Percentiles rank a stretch among this genome's conserved stretches.
Conservation (phyloP, 2,888 invertebrate genomes). For the Taenaris catops region DNA sequence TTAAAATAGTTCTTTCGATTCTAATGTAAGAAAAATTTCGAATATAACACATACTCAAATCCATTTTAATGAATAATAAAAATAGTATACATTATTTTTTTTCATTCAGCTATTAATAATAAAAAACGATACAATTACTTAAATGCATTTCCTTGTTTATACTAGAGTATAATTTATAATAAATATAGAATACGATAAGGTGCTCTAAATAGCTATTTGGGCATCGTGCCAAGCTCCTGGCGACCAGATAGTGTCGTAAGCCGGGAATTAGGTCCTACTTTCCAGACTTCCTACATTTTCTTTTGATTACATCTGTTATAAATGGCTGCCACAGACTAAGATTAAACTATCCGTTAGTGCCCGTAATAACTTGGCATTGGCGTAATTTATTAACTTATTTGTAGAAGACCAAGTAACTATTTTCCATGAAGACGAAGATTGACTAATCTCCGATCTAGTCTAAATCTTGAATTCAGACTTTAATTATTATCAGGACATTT, state of each 20-base stretch:
- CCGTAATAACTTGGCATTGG: slow-evolving; percentile 3
- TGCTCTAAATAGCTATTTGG: slow-evolving; percentile 23
- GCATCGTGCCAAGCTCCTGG: slow-evolving; percentile 26
- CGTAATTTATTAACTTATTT: slow-evolving; percentile 4
- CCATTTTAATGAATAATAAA: no score
- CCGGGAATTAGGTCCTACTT: slow-evolving; percentile 27
- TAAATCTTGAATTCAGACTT: no score
- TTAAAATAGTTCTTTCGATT: no score
- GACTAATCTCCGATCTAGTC: no score
- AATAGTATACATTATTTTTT: no score
- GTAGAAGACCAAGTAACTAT: no score
- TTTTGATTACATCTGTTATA: slow-evolving; percentile 28
- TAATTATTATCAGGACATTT: no score
- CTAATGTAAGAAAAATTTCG: no score
- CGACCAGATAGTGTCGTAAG: slow-evolving; percentile 24
- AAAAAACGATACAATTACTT: no score
- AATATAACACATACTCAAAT: no score
- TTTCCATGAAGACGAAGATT: no score
- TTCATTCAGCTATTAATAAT: no score
- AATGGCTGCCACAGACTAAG: slow-evolving; percentile 12
- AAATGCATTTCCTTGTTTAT: slow-evolving; percentile 1
- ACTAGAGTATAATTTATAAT: slow-evolving; percentile 20
- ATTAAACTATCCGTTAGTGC: slow-evolving; percentile 8
- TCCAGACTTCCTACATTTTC: slow-evolving; percentile 30
- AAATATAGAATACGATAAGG: slow-evolving; percentile 21